phyloP scores from a whole-genome alignment of 2,113 vertebrate genomes.

The Petrocephalus zakoni region DNA sequence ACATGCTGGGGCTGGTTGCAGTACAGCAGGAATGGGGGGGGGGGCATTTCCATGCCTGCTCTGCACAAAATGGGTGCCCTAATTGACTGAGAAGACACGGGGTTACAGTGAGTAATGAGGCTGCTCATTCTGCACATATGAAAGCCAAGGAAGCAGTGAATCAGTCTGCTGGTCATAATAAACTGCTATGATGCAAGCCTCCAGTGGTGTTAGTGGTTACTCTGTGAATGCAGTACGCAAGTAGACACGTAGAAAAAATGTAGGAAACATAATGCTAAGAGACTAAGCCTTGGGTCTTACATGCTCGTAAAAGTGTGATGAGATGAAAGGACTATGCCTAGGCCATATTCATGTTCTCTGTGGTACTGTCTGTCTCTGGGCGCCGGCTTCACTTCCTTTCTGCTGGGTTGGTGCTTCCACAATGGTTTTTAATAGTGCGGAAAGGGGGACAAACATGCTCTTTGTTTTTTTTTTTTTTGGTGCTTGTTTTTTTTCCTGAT shows the following conservation, averaged over 20 bases:
- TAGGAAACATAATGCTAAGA: not conserved
- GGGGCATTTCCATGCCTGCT: not conserved
- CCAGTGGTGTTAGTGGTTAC: not conserved
- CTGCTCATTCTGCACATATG: not conserved
- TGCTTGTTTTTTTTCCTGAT: not conserved
- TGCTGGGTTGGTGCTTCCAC: not conserved
- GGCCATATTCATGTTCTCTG: not conserved
- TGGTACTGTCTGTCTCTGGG: not conserved
- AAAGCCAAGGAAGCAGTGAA: not conserved
- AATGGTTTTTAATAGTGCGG: not conserved
- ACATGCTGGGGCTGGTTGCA: slow-evolving; percentile 10
- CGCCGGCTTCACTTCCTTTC: not conserved
- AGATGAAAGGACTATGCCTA: not conserved
- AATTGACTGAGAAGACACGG: not conserved
- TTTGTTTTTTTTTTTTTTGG: not conserved
- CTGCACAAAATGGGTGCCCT: not conserved
- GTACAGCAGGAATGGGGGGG: not conserved
- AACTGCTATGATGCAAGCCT: not conserved
- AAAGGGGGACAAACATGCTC: not conserved
- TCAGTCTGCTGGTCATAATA: not conserved
- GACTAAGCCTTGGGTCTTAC: not conserved
- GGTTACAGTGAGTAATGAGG: not conserved
- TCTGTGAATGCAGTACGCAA: not conserved
- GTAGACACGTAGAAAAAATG: not conserved
- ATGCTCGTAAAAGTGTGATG: not conserved